A percentile compares a stretch with the other conserved stretches of the same genome.
phyloP scores from a whole-genome alignment of 1,140 invertebrate genomes.

The Mamestra configurata region DNA sequence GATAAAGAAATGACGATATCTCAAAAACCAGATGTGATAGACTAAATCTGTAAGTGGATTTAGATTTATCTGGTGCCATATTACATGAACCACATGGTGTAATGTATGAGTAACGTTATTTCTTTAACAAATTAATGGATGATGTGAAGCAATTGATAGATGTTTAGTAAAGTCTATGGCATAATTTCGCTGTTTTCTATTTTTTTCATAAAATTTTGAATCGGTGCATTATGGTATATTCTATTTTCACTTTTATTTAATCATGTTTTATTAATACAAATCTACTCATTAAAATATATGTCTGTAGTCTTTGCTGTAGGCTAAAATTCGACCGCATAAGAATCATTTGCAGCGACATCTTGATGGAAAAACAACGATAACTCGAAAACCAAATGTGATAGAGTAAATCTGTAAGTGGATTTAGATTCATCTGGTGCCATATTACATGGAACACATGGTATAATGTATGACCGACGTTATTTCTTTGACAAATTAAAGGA shows the following conservation, averaged over 20 bases:
- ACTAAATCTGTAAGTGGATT: conserved; percentile 13
- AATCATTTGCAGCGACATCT: neutral
- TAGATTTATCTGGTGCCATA: neutral
- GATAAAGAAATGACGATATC: conserved; percentile 16
- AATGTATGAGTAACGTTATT: neutral
- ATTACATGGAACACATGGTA: neutral
- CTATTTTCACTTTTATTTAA: too few species aligned
- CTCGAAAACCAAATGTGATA: conserved; percentile 32
- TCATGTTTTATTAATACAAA: too few species aligned
- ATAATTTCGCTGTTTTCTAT: too few species aligned
- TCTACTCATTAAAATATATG: too few species aligned
- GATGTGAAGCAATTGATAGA: too few species aligned
- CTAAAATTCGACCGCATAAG: neutral
- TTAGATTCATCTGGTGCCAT: neutral
- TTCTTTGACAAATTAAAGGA: conserved; percentile 1
- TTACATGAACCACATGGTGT: neutral
- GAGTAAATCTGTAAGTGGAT: conserved; percentile 8
- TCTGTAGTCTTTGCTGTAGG: neutral
- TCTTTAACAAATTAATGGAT: conserved; percentile 4
- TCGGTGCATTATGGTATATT: too few species aligned
- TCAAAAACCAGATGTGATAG: conserved; percentile 35
- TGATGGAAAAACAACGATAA: conserved; percentile 1
- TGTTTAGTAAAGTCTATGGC: too few species aligned
- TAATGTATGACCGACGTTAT: neutral
- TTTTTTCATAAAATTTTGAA: too few species aligned